A percentile compares a stretch with the other conserved stretches of the same genome.
These are phyloP conservation scores for Crocodylus rhombifer DNA, from an alignment of 2,797 vertebrate genomes.

Conservation along the genomic window DNA sequence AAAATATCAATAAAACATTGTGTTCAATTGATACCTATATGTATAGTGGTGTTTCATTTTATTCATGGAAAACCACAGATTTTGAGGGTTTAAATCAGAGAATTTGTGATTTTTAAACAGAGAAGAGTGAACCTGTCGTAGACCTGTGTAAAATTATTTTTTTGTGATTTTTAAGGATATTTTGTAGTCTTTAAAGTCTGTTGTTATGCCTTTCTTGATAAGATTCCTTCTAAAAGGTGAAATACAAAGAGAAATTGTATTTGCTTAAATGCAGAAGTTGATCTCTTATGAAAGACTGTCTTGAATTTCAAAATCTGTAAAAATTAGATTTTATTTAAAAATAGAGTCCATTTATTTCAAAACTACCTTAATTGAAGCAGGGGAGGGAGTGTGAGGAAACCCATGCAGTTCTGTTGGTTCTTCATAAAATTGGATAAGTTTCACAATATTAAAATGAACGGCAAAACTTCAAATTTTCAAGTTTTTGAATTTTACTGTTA, in stretches of 20 bases:
- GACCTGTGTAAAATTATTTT: background rate
- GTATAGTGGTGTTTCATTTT: too few relatives aligned
- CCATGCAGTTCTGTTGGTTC: background rate
- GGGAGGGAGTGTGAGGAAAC: background rate
- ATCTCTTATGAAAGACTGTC: background rate
- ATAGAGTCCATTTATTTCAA: background rate
- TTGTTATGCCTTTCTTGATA: background rate
- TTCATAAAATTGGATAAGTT: background rate
- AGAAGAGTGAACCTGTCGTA: background rate
- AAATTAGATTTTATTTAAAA: background rate
- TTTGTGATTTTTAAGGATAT: background rate
- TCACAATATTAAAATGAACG: background rate
- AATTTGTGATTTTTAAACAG: too few relatives aligned
- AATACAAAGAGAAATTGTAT: background rate
- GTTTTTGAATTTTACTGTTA: rapidly evolving
- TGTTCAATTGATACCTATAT: too few relatives aligned
- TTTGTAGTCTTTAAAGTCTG: background rate
- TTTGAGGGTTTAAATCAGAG: too few relatives aligned
- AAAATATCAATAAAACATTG: too few relatives aligned
- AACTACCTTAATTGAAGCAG: background rate
- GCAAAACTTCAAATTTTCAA: background rate
- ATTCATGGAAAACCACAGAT: too few relatives aligned
- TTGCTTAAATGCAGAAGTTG: background rate
- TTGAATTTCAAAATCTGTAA: background rate
- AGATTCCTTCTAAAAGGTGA: background rate